Evolutionary conservation across 1,140 invertebrate genomes (phyloP).

Genomic region (Stegodyphus dumicola): DNA sequence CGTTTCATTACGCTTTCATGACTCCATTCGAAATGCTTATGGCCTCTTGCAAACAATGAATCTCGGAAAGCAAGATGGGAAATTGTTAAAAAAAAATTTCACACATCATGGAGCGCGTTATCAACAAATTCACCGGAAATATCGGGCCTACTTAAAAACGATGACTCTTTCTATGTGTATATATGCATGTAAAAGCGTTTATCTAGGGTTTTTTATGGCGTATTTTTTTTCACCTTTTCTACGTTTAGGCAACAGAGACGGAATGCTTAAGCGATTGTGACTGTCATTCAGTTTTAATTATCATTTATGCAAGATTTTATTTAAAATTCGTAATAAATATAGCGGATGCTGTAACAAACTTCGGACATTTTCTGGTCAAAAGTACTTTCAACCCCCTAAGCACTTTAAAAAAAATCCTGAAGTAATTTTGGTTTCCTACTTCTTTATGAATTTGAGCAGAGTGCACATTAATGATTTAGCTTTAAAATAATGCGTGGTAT

Average conservation of each 20-base stretch:
- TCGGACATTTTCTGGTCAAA: too few relatives aligned
- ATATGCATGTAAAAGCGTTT: background rate
- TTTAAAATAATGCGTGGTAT: too few relatives aligned
- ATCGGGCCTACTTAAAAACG: constrained; percentile 29
- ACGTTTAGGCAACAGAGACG: too few relatives aligned
- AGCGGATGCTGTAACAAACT: too few relatives aligned
- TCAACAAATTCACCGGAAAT: constrained; percentile 45
- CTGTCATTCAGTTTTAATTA: background rate
- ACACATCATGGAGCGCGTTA: constrained; percentile 16
- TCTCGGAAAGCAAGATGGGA: background rate
- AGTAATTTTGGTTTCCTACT: too few relatives aligned
- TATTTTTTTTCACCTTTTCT: background rate
- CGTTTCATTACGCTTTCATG: constrained; percentile 31
- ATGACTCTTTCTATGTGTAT: constrained; percentile 12
- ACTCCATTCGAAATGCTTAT: constrained; percentile 8
- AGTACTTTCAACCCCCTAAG: too few relatives aligned
- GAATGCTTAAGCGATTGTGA: too few relatives aligned
- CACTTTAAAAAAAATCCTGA: too few relatives aligned
- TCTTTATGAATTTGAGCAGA: too few relatives aligned
- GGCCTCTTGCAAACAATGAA: constrained; percentile 6
- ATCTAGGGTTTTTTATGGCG: background rate
- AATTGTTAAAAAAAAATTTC: constrained; percentile 12
- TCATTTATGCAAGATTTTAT: too few relatives aligned
- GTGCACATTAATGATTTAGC: too few relatives aligned
- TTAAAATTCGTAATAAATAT: too few relatives aligned